Conservation (phyloP, 2,113 vertebrate genomes). For the Junco hyemalis region DNA sequence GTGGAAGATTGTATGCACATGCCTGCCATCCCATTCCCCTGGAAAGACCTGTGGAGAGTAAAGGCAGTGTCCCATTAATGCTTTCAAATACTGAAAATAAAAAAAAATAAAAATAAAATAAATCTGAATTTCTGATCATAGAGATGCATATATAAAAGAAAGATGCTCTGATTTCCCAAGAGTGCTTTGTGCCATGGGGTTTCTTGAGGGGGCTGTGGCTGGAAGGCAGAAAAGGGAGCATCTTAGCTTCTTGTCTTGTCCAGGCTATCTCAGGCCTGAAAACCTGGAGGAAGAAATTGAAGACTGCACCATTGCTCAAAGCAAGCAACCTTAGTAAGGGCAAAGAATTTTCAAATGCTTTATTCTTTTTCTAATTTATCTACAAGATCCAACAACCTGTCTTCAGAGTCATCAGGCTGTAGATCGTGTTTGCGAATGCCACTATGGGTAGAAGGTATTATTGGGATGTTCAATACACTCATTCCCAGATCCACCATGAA, state of each 20-base stretch:
- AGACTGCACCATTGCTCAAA: not conserved
- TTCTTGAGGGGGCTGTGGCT: not conserved
- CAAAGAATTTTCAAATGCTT: not conserved
- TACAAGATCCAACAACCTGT: not conserved
- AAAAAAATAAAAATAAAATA: not conserved
- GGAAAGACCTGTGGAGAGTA: not conserved
- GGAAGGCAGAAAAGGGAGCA: not conserved
- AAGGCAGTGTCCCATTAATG: not conserved
- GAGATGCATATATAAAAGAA: not conserved
- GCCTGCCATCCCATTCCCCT: not conserved
- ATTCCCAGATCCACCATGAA: not conserved
- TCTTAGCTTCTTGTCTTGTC: not conserved
- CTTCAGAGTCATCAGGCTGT: not conserved
- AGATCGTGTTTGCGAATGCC: not conserved
- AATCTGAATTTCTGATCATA: not conserved
- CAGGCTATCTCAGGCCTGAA: not conserved
- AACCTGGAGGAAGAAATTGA: not conserved
- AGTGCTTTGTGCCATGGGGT: not conserved
- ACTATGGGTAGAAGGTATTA: not conserved
- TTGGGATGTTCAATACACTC: not conserved
- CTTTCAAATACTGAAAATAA: not conserved
- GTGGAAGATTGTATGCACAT: not conserved
- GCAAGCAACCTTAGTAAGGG: not conserved
- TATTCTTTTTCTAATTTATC: not conserved
- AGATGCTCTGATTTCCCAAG: not conserved